These are phyloP conservation scores for Spatulosminthurus flaviceps DNA, from an alignment of 2,888 invertebrate species.

Conservation along the genomic window DNA sequence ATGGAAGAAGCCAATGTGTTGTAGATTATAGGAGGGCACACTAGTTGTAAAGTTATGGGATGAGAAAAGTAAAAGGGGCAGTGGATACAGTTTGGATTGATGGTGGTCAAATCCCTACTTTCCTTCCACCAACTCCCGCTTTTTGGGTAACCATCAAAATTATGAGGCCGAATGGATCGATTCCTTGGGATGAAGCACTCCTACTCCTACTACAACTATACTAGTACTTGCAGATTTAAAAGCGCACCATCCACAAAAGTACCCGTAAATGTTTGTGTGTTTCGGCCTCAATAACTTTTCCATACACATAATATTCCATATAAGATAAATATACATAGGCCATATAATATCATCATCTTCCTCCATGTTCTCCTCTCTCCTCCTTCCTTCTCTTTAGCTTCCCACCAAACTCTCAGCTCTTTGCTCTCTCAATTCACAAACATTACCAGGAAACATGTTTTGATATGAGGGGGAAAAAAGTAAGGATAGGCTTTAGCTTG, in stretches of 20 bases:
- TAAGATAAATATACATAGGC: no score
- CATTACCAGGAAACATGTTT: no score
- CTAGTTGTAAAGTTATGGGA: no score
- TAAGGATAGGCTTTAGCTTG: background rate
- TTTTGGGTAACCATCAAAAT: slow-evolving; percentile 34
- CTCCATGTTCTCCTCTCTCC: no score
- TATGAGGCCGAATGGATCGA: slow-evolving; percentile 46
- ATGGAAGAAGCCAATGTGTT: no score
- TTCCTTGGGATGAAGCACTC: slow-evolving; percentile 41
- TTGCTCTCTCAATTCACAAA: background rate
- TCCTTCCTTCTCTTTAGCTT: no score
- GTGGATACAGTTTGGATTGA: background rate
- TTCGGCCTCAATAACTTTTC: slow-evolving; percentile 2
- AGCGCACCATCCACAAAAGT: slow-evolving; percentile 32
- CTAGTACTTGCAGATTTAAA: slow-evolving; percentile 45
- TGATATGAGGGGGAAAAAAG: no score
- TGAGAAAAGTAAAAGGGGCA: no score
- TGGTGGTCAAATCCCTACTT: slow-evolving; percentile 15
- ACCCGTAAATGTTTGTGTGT: slow-evolving; percentile 35
- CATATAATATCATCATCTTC: slow-evolving; percentile 4
- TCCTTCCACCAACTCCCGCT: no score
- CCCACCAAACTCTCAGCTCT: slow-evolving; percentile 7
- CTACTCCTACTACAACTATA: no score
- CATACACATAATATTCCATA: slow-evolving; percentile 19
- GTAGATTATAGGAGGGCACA: no score